Base-by-base conservation (phyloP, 2,113 vertebrate species). In the Nanorana parkeri region DNA sequence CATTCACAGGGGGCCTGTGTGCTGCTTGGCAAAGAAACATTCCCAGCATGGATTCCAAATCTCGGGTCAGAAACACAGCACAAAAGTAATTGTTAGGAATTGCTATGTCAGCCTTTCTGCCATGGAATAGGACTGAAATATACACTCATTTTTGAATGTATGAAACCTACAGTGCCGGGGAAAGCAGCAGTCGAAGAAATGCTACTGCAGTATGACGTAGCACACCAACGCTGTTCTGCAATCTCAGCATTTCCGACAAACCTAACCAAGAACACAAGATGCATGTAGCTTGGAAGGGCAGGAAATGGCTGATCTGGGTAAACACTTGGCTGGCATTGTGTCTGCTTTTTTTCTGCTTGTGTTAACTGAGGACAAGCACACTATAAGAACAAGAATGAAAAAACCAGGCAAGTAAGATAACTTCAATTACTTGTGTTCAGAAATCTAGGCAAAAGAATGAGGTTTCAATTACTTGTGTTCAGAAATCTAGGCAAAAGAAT, bases 361-460 rank as follows among this genome's bases (percentile, higher is more conserved):
- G 77, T 69, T 61, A 80, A 69, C 56, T 28, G 55, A 80, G 77
- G 77, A 80, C 77, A 69, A 5, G 21, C 36, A 56, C 8, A 28
- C 51, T 69, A 28, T 29, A 21, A 64, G 58, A 10, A 41, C 28
- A 32, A 54, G 54, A 47, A 47, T n/a, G n/a, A 47, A 11, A 47
- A 47, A 47, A 47, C 41, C 8, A 2, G 13, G 41, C 41, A 47
- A 47, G 41, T 11, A 47, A 15, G 41, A 47, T 13, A 47, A 47
- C 41, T 10, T 47, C 10, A 47, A 47, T 47, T 8, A 47, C 8
- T 47, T 36, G 13, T 47, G 8, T 47, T 1, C 41, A 47, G 41
- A 8, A 13, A 47, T 13, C 41, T 10, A 47, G 41, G 8, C 13
- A 10, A 47, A 15, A 41, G 41, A 41, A 41, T 41, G 41, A 36